A percentile compares a stretch with the other conserved stretches of the same genome.
Conservation (phyloP, 1,140 invertebrate species). For the Limonius californicus region DNA sequence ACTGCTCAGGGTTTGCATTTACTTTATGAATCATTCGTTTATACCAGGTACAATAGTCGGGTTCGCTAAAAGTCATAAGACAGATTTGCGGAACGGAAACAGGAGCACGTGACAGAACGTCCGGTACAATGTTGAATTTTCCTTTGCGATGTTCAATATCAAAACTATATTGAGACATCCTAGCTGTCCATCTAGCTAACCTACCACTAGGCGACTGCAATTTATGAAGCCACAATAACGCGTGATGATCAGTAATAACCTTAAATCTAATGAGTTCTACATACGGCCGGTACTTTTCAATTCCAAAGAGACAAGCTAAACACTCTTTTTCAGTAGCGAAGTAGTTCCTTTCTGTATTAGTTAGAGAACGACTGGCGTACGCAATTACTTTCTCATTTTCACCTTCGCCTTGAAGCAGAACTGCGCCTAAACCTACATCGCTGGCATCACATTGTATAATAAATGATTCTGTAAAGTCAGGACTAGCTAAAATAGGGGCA, state of each 20-base stretch:
- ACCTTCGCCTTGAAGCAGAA: neutral
- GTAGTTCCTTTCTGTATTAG: constrained; percentile 36
- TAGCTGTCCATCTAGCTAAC: too few species aligned
- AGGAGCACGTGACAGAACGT: neutral
- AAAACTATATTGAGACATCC: too few species aligned
- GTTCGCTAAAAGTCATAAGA: too few species aligned
- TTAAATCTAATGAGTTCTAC: constrained; percentile 44
- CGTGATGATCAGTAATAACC: constrained; percentile 39
- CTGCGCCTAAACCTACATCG: neutral
- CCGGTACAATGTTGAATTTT: neutral
- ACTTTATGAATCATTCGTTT: too few species aligned
- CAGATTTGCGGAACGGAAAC: too few species aligned
- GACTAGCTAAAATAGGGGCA: neutral
- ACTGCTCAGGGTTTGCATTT: too few species aligned
- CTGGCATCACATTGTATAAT: constrained; percentile 10
- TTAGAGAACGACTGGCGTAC: constrained; percentile 45
- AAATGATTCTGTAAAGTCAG: constrained; percentile 6
- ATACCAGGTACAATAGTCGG: too few species aligned
- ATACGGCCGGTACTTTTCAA: constrained; percentile 48
- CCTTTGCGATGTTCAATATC: neutral
- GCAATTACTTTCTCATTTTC: neutral
- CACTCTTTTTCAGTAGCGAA: constrained; percentile 37
- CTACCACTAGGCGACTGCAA: neutral
- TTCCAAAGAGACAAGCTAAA: constrained; percentile 39
- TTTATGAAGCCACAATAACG: constrained; percentile 30